Conservation (phyloP, 2,888 invertebrate species). For the Saturnia japonica region DNA sequence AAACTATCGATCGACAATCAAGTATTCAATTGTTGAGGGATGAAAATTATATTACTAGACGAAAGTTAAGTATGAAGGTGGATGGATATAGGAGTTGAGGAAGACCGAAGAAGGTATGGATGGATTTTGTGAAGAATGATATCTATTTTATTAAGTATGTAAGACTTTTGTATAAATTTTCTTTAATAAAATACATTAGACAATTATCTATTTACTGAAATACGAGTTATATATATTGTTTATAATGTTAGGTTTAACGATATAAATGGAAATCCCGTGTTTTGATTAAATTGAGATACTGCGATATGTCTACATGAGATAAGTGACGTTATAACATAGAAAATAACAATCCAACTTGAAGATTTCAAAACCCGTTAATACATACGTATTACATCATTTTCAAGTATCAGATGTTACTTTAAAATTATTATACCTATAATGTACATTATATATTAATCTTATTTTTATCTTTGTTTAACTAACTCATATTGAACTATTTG, state of each 20-base stretch:
- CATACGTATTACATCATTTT: background rate
- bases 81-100: too few relatives aligned
- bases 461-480: too few relatives aligned
- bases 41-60: too few relatives aligned
- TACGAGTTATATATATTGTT: background rate
- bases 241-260: slow-evolving; percentile 1
- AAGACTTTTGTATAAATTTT: background rate
- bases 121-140: too few relatives aligned
- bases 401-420: background rate
- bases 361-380: slow-evolving; percentile 2
- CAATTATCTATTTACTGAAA: background rate
- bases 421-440: background rate
- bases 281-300: slow-evolving; percentile 17
- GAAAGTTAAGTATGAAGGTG: too few relatives aligned
- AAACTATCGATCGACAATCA: too few relatives aligned
- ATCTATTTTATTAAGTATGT: too few relatives aligned
- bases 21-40: too few relatives aligned
- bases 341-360: slow-evolving; percentile 9
- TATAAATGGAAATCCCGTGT: slow-evolving; percentile 15
- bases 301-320: slow-evolving; percentile 16
- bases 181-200: background rate
- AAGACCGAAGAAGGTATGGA: too few relatives aligned
- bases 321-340: slow-evolving; percentile 13
- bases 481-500: too few relatives aligned
- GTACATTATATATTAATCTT: background rate